Base-by-base conservation (phyloP, 2,888 invertebrate species). In the Dioctria rufipes region DNA sequence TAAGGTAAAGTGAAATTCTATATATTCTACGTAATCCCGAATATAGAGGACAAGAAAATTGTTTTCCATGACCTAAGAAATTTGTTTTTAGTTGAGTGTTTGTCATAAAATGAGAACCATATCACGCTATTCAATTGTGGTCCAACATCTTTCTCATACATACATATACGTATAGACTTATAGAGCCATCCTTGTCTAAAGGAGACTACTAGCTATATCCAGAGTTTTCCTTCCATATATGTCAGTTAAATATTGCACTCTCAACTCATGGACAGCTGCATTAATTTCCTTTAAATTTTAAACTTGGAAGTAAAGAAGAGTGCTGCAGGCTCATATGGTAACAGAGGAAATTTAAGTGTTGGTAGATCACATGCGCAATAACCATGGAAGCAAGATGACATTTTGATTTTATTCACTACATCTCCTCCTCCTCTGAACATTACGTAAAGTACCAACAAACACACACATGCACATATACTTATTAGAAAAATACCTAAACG, bases 401-500 rank as follows among this genome's bases (percentile, higher is more conserved):
- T 25, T 25, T 25, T 25, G 1, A 25, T 25, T 25, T 25, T 25
- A 25, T 25, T 25, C 25, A 25, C 25, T 25, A 25, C 25, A 25
- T 25, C 25, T 25, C 25, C 25, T 25, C 2, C 25, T 25, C 25
- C 25, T 25, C 25, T 25, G 25, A 1, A 25, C 1, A 25, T 25
- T 25, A 63, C 49, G 77, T 42, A 61, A 49, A 63, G 61, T 61
- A 63, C 49, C 46, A 63, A 46, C 77, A 6, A 25, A 43, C 77
- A 77, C 63, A 63, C 49, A 43, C n/a, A 40, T n/a, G 46, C 40
- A 63, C 63, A 43, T 77, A n/a, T n/a, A n/a, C n/a, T 46, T 77
- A 63, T 63, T 77, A 77, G 63, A 77, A 77, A 63, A 63, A 77
- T 77, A 63, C 49, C 63, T 42, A 46, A 63, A 46, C 5, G 46